Evolutionary conservation across 2,797 vertebrate genomes (phyloP), one percentile per base, ranked within the genome.

Genomic region (Hemibagrus guttatus): DNA sequence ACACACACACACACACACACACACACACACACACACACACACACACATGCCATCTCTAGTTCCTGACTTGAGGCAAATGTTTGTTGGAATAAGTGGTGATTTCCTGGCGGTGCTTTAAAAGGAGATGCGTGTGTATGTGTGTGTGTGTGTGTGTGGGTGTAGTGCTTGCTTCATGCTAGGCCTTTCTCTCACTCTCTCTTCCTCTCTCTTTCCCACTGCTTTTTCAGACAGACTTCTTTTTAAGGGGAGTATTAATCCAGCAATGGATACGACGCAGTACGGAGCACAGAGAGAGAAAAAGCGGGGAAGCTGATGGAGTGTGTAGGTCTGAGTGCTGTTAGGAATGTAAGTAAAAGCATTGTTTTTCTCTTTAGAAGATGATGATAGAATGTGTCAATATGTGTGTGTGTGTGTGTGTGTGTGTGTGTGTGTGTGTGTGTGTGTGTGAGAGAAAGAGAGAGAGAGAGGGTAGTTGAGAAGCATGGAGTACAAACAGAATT

Each of bases 31-130:
- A 49, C 71, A 49, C 42, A 74, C 71, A 72, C 69, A 74, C 42
- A 49, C 71, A 74, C 71, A 42, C 19, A 76, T 19, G 28, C 75
- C 31, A 58, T 79, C 54, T 86, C 0, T 94, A 89, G 90, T 95
- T 96, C 93, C 93, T 95, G 94, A 94, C 93, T 95, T 93, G 92
- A 95, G 94, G 95, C 95, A 95, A 96, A 96, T 96, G 96, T 97
- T 97, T 96, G 96, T 95, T 95, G 95, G 96, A 96, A 97, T 97
- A 97, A 98, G 95, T 95, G 95, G 95, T 96, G 96, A 97, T 97
- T 97, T 98, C 96, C 96, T 97, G 91, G 92, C 94, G 95, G 64
- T 96, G 95, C 95, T 95, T 93, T 91, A 89, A 86, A 26, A 85
- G 84, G 88, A 88, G 61, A 87, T 89, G 85, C 84, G 86, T 89